Evolutionary conservation across 2,113 vertebrate genomes (phyloP), one percentile per base, ranked within the genome.

Genomic region (Microtus pennsylvanicus): DNA sequence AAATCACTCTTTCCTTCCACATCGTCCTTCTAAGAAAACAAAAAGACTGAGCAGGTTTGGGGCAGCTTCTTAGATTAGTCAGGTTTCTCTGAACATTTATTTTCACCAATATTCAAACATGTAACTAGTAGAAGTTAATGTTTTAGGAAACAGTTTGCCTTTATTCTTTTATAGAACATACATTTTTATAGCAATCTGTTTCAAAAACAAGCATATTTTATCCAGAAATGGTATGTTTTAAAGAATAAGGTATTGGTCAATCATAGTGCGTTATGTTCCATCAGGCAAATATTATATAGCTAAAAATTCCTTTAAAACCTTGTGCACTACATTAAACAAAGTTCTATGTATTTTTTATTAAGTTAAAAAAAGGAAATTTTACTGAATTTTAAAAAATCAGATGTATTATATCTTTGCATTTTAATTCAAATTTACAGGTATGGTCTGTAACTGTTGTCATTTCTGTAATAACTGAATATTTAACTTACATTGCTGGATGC

Each of bases 141-240:
- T 98, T 92, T 97, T 96, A 80, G 90, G 96, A 96, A 97, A 97
- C 94, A 97, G 90, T 97, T 97, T 97, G 70, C 69, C 97, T 72
- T 58, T 93, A 90, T 96, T 91, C 38, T 97, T 98, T 97, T 97
- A 82, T 74, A 97, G 38, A 33, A 93, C 52, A 75, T 92, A 55
- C 58, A 89, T 94, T 93, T 91, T 78, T 96, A 94, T 97, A 82
- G 95, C 96, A 98, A 21, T 77, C 42, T 93, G 52, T 86, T 98
- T 93, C 65, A 55, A 87, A 89, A 72, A 13, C 50, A 97, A 97
- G 0, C 3, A 78, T 45, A 47, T 94, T 95, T 97, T 82, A 96
- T 80, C 38, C 65, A 1, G 67, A 87, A 14, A 87, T 82, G 90
- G 7, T 89, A n/a, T 92, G 28, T 88, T 98, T 95, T 24, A 89